These are phyloP conservation scores for Cephalopachus bancanus DNA, from an alignment of 2,797 vertebrate species.

Conservation along the genomic window DNA sequence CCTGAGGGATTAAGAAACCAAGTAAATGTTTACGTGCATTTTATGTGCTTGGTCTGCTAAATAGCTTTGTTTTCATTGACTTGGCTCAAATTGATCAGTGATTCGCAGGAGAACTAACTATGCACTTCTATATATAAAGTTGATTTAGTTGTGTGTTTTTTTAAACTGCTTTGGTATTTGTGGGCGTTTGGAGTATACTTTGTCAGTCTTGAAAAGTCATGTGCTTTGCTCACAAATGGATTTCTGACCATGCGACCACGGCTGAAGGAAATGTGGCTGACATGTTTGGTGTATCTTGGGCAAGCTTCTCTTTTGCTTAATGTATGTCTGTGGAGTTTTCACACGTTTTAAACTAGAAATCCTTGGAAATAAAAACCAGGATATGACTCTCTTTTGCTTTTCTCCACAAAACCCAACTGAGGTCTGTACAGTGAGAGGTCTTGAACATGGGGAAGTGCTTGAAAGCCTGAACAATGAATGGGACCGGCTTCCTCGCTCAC, in stretches of 20 bases:
- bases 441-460: not conserved
- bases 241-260: not conserved
- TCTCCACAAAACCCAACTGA: not conserved
- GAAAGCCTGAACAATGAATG: not conserved
- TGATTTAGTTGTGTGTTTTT: not conserved
- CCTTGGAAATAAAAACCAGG: constrained; percentile 15
- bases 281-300: not conserved
- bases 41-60: constrained; percentile 71
- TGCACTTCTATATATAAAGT: constrained; percentile 51
- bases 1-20: constrained; percentile 65
- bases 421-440: not conserved
- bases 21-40: constrained; percentile 76
- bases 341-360: not conserved
- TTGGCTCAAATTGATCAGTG: constrained; percentile 61
- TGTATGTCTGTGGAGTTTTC: constrained; percentile 3
- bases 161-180: constrained; percentile 44
- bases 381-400: not conserved
- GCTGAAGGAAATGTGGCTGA: not conserved
- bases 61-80: constrained; percentile 70
- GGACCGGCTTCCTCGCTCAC: not conserved
- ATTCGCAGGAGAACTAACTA: constrained; percentile 59
- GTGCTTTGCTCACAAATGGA: not conserved
- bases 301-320: constrained; percentile 10
- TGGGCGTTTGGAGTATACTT: constrained; percentile 41
- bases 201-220: not conserved